phyloP scores from a whole-genome alignment of 37 sponge, comb jelly and placozoan genomes.

The Eunapius fragilis region DNA sequence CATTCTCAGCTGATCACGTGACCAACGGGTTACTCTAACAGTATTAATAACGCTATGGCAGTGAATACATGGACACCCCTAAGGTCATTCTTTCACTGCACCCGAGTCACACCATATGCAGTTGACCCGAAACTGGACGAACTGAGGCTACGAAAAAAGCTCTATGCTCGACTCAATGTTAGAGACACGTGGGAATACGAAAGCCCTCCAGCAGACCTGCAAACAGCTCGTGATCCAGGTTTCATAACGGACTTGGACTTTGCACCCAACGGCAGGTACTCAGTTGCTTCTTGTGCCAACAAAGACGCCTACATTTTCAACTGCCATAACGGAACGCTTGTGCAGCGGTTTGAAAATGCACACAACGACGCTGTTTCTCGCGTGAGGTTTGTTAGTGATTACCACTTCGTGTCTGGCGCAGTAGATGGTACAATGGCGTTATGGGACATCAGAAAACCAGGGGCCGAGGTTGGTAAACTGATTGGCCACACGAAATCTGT shows the following conservation, averaged over 20 bases:
- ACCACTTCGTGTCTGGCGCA: conserved; percentile 24
- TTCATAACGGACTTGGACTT: conserved; percentile 41
- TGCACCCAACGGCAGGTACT: conserved; percentile 9
- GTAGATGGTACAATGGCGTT: conserved; percentile 11
- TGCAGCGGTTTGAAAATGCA: background rate
- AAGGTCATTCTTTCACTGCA: background rate
- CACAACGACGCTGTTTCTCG: conserved; percentile 17
- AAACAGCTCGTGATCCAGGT: background rate
- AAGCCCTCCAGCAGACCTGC: background rate
- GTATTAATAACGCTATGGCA: background rate
- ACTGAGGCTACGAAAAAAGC: background rate
- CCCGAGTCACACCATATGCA: background rate
- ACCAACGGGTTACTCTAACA: background rate
- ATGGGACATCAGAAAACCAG: conserved; percentile 26
- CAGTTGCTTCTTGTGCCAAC: conserved; percentile 16
- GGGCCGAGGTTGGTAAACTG: background rate
- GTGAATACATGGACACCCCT: background rate
- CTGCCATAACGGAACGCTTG: conserved; percentile 4
- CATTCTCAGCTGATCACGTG: no score
- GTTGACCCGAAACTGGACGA: background rate
- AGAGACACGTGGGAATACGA: conserved; percentile 3
- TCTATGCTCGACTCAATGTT: background rate
- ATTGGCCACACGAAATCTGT: conserved; percentile 3
- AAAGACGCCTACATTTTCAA: conserved; percentile 18
- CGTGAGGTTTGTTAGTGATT: conserved; percentile 7